A percentile compares a stretch with the other conserved stretches of the same genome.
Conservation (phyloP, 2,113 vertebrate species). For the Onychorhynchus coronatus region DNA sequence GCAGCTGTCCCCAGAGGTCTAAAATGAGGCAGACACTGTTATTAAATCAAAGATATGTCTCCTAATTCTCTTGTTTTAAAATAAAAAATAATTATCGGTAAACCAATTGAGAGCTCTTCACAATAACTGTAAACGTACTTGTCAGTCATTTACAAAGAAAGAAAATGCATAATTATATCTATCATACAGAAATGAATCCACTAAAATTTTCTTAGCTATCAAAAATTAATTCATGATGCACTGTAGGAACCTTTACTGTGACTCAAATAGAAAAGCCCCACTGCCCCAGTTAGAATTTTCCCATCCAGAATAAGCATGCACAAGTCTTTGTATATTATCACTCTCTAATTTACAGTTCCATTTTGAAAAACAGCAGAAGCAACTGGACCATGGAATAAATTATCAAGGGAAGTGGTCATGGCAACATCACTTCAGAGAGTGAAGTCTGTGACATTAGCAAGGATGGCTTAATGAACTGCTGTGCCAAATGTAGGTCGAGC, state of each 20-base stretch:
- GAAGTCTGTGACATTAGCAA: constrained; percentile 40
- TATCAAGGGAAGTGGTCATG: constrained; percentile 66
- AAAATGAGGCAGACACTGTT: neutral
- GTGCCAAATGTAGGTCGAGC: constrained; percentile 29
- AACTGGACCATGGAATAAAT: constrained; percentile 51
- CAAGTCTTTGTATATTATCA: neutral
- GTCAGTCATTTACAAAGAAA: neutral
- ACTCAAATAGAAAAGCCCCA: neutral
- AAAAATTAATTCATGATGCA: neutral
- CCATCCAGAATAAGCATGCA: neutral
- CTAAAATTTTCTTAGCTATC: neutral
- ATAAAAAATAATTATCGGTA: neutral
- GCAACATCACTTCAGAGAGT: constrained; percentile 48
- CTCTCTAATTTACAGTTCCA: neutral
- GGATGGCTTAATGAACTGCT: constrained; percentile 31
- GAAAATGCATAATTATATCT: neutral
- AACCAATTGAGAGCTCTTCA: neutral
- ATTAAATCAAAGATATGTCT: neutral
- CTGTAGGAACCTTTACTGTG: neutral
- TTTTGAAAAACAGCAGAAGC: constrained; percentile 9
- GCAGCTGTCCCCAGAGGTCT: neutral
- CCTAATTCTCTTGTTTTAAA: neutral
- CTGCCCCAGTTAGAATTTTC: neutral
- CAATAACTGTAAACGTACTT: neutral
- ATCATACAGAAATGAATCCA: neutral